Evolutionary conservation across 2,113 vertebrate genomes (phyloP).

Genomic region (Ceuthmochares aereus): DNA sequence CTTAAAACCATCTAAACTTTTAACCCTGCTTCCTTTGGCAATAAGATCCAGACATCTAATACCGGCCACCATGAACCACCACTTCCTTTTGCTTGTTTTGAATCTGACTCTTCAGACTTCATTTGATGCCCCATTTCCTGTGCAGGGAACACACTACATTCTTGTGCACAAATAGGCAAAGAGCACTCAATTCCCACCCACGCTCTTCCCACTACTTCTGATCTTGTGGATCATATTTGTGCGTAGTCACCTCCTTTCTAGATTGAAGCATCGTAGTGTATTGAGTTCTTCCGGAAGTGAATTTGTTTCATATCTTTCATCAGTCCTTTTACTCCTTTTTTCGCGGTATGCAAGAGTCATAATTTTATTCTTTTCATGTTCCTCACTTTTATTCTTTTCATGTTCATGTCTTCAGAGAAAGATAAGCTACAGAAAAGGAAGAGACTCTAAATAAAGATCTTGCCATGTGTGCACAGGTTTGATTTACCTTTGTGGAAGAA

Average conservation of each 20-base stretch:
- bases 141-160: neutral
- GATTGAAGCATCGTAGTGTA: neutral
- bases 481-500: neutral
- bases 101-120: neutral
- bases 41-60: neutral
- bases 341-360: neutral
- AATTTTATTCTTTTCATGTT: neutral
- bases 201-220: neutral
- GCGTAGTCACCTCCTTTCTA: neutral
- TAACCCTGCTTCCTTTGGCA: conserved; percentile 4
- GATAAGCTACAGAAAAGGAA: neutral
- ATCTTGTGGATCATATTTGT: neutral
- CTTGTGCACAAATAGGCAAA: neutral
- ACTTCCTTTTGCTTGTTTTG: conserved; percentile 18
- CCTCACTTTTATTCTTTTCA: neutral
- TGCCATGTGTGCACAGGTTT: neutral
- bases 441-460: neutral
- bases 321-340: neutral
- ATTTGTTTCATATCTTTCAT: neutral
- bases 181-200: neutral
- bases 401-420: neutral
- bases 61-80: neutral
- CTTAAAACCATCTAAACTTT: neutral
- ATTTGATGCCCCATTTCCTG: neutral
- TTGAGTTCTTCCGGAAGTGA: neutral